These are phyloP conservation scores for Cyclina sinensis DNA, from an alignment of 1,140 invertebrate species.

Conservation along the genomic window DNA sequence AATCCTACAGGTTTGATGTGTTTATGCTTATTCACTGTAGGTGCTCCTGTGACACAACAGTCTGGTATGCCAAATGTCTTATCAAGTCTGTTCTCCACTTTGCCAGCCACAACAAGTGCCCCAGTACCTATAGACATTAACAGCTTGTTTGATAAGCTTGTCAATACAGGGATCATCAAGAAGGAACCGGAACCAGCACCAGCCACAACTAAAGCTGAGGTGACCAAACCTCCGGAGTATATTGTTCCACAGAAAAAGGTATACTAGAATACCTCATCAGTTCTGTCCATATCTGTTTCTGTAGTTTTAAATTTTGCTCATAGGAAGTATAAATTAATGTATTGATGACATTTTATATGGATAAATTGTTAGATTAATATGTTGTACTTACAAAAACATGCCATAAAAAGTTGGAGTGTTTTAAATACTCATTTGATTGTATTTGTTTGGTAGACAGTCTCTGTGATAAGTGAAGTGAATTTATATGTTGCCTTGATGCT, in stretches of 20 bases:
- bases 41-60: not conserved
- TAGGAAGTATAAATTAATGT: too few relatives aligned
- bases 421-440: too few relatives aligned
- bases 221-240: constrained; percentile 37
- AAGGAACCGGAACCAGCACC: constrained; percentile 19
- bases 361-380: too few relatives aligned
- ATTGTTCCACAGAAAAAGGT: constrained; percentile 2
- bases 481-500: too few relatives aligned
- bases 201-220: not conserved
- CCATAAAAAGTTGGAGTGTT: too few relatives aligned
- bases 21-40: not conserved
- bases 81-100: constrained; percentile 57
- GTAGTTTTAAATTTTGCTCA: too few relatives aligned
- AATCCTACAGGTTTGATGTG: too few relatives aligned
- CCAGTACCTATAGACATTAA: constrained; percentile 90
- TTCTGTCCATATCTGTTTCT: too few relatives aligned
- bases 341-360: too few relatives aligned
- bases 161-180: constrained; percentile 94
- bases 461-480: too few relatives aligned
- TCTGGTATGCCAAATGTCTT: constrained; percentile 51
- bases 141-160: constrained; percentile 93
- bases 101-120: constrained; percentile 6
- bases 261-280: not conserved
- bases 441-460: too few relatives aligned
- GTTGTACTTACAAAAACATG: too few relatives aligned